Evolutionary conservation across 2,888 invertebrate species (phyloP), one percentile per base, ranked within the genome.

Genomic region (Drosophila meridiana): DNA sequence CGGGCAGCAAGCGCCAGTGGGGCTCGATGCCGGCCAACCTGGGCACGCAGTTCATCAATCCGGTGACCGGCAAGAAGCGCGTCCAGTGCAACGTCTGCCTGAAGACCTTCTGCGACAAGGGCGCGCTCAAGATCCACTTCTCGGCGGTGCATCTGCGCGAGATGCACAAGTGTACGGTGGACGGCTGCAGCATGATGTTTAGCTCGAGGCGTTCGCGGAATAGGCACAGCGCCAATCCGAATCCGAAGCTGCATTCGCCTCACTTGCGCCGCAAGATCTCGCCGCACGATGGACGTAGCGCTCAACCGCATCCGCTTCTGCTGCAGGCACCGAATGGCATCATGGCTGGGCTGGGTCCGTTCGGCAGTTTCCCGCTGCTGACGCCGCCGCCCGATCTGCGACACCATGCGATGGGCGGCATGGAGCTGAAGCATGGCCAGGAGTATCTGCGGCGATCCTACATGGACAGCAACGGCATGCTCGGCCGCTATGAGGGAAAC

Each of bases 51-150:
- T 97, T 98, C 80, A 97, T 98, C 38, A 98, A 98, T 91, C 98
- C 98, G 1, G 96, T 97, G 0, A 98, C 98, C 0, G 98, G 98
- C 0, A 99, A 99, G 93, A 99, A 99, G 92, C 95, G 99, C 78
- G 99, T 99, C 4, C 98, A 99, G 92, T 99, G 99, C 93, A 98
- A 99, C 90, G 98, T 99, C 48, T 99, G 99, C 92, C 94, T 99
- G 73, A 99, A 99, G 94, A 99, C 99, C 20, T 99, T 99, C 94
- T 99, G 99, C 94, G 99, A 99, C 94, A 99, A 99, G 94, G 99
- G 99, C 73, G 99, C 99, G 1, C 94, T 99, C 32, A 99, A 99
- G 94, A 99, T 99, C 8, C 99, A 99, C 93, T 99, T 99, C 92
- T 99, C 99, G 59, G 99, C 99, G 0, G 99, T 99, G 11, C 99